Percentiles rank a stretch among this genome's conserved stretches.
Conservation (phyloP, 2,113 vertebrate genomes). For the Pithys albifrons region DNA sequence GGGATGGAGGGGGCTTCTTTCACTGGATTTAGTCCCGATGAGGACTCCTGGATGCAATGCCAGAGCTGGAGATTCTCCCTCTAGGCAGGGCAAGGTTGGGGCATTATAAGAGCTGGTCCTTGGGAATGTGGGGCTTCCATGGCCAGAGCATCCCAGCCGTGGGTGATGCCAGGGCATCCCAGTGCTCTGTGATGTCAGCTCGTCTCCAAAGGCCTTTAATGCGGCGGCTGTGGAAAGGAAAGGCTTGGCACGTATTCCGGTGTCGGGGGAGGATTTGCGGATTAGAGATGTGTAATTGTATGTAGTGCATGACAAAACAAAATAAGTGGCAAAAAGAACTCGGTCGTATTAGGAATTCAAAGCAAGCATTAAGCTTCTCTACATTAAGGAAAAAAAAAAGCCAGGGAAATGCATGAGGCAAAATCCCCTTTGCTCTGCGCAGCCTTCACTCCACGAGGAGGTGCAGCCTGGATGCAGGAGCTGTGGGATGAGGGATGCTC, state of each 20-base stretch:
- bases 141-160: fast-evolving
- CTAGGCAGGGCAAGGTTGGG: no score
- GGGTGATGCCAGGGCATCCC: neutral
- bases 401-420: neutral
- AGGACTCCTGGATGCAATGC: neutral
- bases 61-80: neutral
- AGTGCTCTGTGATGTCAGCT: neutral
- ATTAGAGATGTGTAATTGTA: slow-evolving; percentile 67
- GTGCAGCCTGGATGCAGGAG: neutral
- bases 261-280: slow-evolving; percentile 66
- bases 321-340: slow-evolving; percentile 64
- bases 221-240: neutral
- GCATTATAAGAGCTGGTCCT: fast-evolving
- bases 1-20: neutral
- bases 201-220: neutral
- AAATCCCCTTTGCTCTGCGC: neutral
- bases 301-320: slow-evolving; percentile 71
- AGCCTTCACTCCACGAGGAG: neutral
- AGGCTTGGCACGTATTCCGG: slow-evolving; percentile 51
- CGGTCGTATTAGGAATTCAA: slow-evolving; percentile 54
- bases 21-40: neutral
- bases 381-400: neutral
- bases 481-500: neutral
- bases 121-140: neutral
- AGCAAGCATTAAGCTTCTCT: slow-evolving; percentile 32